Evolutionary conservation across 2,888 invertebrate species (phyloP).

Genomic region (Zygogramma bicolorata): DNA sequence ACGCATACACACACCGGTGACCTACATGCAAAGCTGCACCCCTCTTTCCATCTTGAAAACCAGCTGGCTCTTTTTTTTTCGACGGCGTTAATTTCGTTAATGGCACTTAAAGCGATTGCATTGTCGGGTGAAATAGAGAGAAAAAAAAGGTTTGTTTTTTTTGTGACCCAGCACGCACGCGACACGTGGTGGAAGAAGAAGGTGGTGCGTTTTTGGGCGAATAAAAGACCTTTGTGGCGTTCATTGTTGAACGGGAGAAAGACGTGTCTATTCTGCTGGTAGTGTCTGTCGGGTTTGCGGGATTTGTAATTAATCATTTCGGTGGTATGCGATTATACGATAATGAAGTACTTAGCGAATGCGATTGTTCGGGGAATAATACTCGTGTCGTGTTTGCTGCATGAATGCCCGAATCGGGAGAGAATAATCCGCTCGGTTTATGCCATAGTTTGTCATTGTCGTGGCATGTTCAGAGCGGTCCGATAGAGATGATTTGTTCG

Average conservation of each 20-base stretch:
- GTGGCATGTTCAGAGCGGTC: background rate
- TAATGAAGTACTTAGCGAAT: background rate
- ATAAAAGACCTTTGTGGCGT: background rate
- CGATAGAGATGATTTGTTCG: too few relatives aligned
- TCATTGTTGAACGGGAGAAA: background rate
- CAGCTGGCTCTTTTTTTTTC: constrained; percentile 40
- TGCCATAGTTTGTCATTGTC: background rate
- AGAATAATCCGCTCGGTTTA: background rate
- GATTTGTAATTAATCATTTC: constrained; percentile 11
- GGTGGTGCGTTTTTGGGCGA: constrained; percentile 13
- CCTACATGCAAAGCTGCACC: constrained; percentile 28
- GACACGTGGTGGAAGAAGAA: constrained; percentile 34
- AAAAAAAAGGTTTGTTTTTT: constrained; percentile 36
- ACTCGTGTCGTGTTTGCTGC: background rate
- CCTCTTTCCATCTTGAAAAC: constrained; percentile 14
- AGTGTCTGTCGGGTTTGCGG: constrained; percentile 17
- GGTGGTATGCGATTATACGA: constrained; percentile 5
- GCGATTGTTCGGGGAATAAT: constrained; percentile 1
- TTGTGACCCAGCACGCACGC: constrained; percentile 30
- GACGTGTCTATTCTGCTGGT: constrained; percentile 16
- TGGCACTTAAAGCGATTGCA: constrained; percentile 45
- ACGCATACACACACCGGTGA: constrained; percentile 18
- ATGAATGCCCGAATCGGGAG: background rate
- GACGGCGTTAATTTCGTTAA: constrained; percentile 51
- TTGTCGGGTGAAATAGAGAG: constrained; percentile 34